Percentiles rank a stretch among this genome's conserved stretches.
These are phyloP conservation scores for Chelmon rostratus DNA, from an alignment of 2,797 vertebrate species.

Conservation along the genomic window DNA sequence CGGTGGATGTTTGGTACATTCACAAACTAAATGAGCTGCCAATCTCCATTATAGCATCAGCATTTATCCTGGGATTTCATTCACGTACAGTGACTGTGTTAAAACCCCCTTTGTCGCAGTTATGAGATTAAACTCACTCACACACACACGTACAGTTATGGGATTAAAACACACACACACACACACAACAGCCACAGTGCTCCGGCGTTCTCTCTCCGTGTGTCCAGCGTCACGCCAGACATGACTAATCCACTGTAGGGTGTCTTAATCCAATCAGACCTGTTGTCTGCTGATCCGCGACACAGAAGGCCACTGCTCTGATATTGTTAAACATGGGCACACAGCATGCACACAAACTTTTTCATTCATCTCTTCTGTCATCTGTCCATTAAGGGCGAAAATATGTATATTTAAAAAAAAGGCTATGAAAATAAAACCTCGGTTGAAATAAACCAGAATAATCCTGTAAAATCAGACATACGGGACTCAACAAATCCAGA, in stretches of 20 bases:
- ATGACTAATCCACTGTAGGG: constrained; percentile 73
- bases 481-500: background rate
- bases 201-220: constrained; percentile 17
- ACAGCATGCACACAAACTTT: constrained; percentile 9
- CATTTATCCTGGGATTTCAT: constrained; percentile 56
- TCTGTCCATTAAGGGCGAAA: background rate
- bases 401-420: no score
- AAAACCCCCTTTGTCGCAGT: constrained; percentile 54
- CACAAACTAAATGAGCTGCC: constrained; percentile 64
- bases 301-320: constrained; percentile 43
- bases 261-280: constrained; percentile 78
- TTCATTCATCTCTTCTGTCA: background rate
- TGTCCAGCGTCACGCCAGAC: constrained; percentile 66
- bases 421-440: background rate
- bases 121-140: constrained; percentile 59
- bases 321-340: constrained; percentile 46
- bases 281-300: constrained; percentile 65
- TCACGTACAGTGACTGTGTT: constrained; percentile 50
- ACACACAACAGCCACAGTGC: background rate
- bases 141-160: constrained; percentile 34
- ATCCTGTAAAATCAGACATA: background rate
- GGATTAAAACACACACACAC: constrained; percentile 48
- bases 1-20: constrained; percentile 60
- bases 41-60: constrained; percentile 48
- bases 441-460: background rate